Evolutionary conservation across 1,140 invertebrate genomes (phyloP).

Genomic region (Caenorhabditis remanei): DNA sequence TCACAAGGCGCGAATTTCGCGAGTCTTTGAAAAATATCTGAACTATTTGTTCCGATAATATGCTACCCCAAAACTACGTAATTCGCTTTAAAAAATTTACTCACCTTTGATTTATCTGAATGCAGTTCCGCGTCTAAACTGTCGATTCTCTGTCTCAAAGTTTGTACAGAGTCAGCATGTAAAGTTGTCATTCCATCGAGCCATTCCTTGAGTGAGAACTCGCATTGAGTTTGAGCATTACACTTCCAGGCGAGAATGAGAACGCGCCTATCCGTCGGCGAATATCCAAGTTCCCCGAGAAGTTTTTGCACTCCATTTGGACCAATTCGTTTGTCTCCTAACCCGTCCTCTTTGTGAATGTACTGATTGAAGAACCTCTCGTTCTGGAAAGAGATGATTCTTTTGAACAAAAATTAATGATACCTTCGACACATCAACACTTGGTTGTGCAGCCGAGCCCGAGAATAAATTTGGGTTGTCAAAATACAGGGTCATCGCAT

Average conservation of each 20-base stretch:
- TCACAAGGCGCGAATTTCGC: too few species aligned
- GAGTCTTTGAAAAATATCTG: too few species aligned
- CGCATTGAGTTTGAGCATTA: slow-evolving; percentile 57
- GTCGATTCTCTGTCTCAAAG: slow-evolving; percentile 35
- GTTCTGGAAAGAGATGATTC: neutral
- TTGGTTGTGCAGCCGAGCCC: neutral
- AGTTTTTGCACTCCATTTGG: slow-evolving; percentile 58
- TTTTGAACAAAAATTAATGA: neutral
- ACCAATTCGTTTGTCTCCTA: slow-evolving; percentile 52
- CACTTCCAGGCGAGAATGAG: slow-evolving; percentile 55
- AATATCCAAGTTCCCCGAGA: slow-evolving; percentile 49
- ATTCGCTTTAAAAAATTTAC: neutral
- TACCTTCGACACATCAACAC: slow-evolving; percentile 15
- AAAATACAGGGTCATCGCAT: slow-evolving; percentile 39
- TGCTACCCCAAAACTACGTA: too few species aligned
- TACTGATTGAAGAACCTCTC: neutral
- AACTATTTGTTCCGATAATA: too few species aligned
- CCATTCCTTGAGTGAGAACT: slow-evolving; percentile 59
- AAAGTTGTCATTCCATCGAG: slow-evolving; percentile 25
- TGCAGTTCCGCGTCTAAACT: slow-evolving; percentile 30
- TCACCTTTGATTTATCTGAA: slow-evolving; percentile 6
- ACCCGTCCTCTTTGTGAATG: slow-evolving; percentile 10
- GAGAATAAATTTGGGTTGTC: slow-evolving; percentile 36
- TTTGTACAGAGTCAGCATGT: neutral
- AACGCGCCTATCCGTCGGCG: slow-evolving; percentile 35